These are phyloP conservation scores for Oostethus manadensis DNA, from an alignment of 2,113 vertebrate species.

Conservation along the genomic window DNA sequence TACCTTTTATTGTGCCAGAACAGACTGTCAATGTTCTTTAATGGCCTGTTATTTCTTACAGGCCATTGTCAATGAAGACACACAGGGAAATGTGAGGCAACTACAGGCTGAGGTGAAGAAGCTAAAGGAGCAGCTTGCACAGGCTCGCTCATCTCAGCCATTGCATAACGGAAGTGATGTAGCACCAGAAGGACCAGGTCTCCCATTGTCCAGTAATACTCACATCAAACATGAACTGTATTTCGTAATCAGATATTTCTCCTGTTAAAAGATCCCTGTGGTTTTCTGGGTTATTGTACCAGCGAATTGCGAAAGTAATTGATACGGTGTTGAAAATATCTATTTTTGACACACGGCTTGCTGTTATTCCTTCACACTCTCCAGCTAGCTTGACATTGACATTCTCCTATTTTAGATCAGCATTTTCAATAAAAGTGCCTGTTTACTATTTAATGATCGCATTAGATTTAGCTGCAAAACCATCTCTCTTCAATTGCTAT, in stretches of 20 bases:
- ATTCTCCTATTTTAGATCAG: too few relatives aligned
- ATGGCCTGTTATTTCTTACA: constrained; percentile 45
- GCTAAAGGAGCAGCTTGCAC: constrained; percentile 84
- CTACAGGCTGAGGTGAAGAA: constrained; percentile 91
- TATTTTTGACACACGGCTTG: too few relatives aligned
- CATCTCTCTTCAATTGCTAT: too few relatives aligned
- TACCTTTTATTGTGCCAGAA: neutral
- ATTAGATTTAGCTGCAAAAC: too few relatives aligned
- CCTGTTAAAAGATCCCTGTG: too few relatives aligned
- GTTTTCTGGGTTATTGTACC: too few relatives aligned
- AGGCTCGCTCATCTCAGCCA: constrained; percentile 52
- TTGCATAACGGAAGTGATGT: constrained; percentile 34
- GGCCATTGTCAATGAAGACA: constrained; percentile 94
- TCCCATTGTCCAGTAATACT: constrained; percentile 42
- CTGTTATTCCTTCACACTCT: too few relatives aligned
- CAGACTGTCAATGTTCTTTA: neutral
- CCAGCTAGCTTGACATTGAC: too few relatives aligned
- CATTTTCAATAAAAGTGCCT: too few relatives aligned
- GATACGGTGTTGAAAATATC: too few relatives aligned
- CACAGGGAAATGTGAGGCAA: constrained; percentile 89
- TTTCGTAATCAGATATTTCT: neutral
- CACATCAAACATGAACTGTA: neutral
- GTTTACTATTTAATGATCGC: too few relatives aligned
- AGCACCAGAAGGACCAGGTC: constrained; percentile 55
- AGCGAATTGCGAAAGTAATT: too few relatives aligned